Conservation (phyloP, 2,797 vertebrate genomes). For the Cygnus olor region DNA sequence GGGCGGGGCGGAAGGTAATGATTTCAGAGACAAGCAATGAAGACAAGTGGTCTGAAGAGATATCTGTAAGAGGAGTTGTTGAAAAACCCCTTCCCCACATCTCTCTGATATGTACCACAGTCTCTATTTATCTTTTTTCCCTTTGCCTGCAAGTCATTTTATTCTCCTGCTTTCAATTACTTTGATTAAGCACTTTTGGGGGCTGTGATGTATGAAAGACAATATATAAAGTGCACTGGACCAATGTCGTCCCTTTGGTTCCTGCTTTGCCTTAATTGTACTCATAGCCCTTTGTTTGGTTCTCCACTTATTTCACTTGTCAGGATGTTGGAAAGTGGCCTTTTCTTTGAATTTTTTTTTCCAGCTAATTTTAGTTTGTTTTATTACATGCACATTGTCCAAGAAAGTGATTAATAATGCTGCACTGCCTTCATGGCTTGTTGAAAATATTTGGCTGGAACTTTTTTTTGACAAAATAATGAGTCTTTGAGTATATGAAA, state of each 20-base stretch:
- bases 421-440: not conserved
- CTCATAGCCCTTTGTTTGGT: slow-evolving; percentile 52
- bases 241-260: slow-evolving; percentile 38
- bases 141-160: not conserved
- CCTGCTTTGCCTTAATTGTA: slow-evolving; percentile 51
- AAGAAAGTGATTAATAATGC: slow-evolving; percentile 55
- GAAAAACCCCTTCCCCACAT: not conserved
- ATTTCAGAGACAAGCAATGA: not conserved
- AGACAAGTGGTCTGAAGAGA: not conserved
- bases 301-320: slow-evolving; percentile 44
- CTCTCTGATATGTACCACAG: not conserved
- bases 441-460: slow-evolving; percentile 6
- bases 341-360: slow-evolving; percentile 56
- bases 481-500: not conserved
- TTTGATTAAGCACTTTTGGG: slow-evolving; percentile 49
- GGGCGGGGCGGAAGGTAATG: accelerated
- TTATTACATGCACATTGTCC: slow-evolving; percentile 49
- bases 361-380: slow-evolving; percentile 58
- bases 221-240: slow-evolving; percentile 31
- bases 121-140: slow-evolving; percentile 10
- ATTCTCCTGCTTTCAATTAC: slow-evolving; percentile 5
- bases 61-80: not conserved
- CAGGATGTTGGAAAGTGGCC: slow-evolving; percentile 67
- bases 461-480: slow-evolving; percentile 20
- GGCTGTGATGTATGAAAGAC: slow-evolving; percentile 39